Conservation (phyloP, 2,797 vertebrate species). For the Caiman crocodilus region DNA sequence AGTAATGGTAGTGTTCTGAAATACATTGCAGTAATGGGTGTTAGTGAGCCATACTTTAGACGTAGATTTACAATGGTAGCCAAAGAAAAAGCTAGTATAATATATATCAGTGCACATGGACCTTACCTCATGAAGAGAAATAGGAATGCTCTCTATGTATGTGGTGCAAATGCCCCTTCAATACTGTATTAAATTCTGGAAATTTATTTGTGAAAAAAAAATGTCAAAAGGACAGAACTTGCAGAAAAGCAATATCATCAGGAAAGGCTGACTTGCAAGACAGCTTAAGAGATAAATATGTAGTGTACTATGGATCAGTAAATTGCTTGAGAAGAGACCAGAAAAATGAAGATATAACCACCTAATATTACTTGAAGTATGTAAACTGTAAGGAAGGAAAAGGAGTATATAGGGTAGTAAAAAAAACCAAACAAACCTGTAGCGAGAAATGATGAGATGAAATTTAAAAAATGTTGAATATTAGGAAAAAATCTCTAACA, state of each 20-base stretch:
- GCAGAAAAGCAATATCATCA: not conserved
- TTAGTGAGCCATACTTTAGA: not conserved
- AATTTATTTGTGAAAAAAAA: not conserved
- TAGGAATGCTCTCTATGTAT: not conserved
- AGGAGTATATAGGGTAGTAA: too few relatives aligned
- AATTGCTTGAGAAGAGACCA: too few relatives aligned
- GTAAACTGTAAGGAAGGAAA: not conserved
- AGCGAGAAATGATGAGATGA: not conserved
- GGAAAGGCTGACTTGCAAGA: not conserved
- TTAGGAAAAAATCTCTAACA: not conserved
- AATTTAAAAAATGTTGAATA: not conserved
- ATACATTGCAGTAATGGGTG: not conserved
- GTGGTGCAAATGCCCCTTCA: not conserved
- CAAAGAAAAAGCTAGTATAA: not conserved
- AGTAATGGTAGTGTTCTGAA: not conserved
- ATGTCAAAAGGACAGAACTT: not conserved
- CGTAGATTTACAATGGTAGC: slow-evolving; percentile 3
- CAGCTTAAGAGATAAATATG: not conserved
- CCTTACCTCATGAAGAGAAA: not conserved
- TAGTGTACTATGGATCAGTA: too few relatives aligned
- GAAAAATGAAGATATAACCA: too few relatives aligned
- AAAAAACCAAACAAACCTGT: not conserved
- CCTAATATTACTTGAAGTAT: not conserved
- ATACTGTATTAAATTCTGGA: not conserved
- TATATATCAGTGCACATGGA: not conserved